Conservation (phyloP, 2,113 vertebrate species). For the Cranoglanis bouderius region DNA sequence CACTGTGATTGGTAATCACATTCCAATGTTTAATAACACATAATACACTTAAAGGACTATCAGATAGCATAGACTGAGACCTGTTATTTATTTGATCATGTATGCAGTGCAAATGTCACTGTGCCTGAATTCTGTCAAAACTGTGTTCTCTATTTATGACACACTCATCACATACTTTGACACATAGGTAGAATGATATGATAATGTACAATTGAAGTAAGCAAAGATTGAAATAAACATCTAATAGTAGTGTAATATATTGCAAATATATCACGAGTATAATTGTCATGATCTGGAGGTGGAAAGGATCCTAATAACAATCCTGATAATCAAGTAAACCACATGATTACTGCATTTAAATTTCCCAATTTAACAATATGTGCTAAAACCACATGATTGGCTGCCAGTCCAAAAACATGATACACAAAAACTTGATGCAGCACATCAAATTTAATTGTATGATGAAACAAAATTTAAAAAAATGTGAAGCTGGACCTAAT, state of each 20-base stretch:
- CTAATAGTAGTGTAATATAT: not conserved
- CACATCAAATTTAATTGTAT: not conserved
- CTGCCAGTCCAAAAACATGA: not conserved
- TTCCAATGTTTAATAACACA: not conserved
- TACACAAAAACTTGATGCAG: not conserved
- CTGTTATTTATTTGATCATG: not conserved
- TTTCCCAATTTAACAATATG: not conserved
- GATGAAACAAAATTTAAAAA: not conserved
- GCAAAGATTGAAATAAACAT: not conserved
- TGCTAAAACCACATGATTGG: not conserved
- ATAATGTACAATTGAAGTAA: not conserved
- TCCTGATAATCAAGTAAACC: not conserved
- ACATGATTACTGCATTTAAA: not conserved
- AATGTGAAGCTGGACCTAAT: not conserved
- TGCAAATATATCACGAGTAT: too few species aligned
- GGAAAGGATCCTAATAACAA: not conserved
- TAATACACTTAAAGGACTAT: not conserved
- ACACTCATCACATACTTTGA: too few species aligned
- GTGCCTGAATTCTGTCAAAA: not conserved
- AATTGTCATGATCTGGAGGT: too few species aligned
- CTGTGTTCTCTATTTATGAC: too few species aligned
- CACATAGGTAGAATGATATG: not conserved
- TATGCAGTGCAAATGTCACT: not conserved
- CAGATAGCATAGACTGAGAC: not conserved
- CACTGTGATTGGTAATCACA: not conserved